Base-by-base conservation (phyloP, 1,140 invertebrate species). In the Diabrotica virgifera region DNA sequence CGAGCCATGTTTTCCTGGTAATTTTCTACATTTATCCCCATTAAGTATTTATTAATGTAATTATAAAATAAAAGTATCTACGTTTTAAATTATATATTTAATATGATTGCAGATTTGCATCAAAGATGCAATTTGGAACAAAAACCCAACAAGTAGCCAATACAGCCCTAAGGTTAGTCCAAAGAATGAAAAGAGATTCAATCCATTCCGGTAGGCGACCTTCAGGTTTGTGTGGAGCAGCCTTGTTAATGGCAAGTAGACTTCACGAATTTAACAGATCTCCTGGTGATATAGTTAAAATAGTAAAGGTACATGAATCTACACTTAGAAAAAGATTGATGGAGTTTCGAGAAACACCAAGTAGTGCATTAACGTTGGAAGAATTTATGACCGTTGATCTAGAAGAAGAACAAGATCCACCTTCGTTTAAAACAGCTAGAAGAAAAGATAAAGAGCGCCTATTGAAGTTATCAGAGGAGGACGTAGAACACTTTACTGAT, bases 351-450 rank as follows among this genome's bases (percentile, higher is more conserved):
- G 94, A 95, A 53, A 99, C 97, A 0, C 94, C 96, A 0, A 95
- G 94, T 0, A 91, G 91, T 75, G 84, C 84, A 0, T 80, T 99
- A 24, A 98, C 96, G 0, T 82, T 98, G 6, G 95, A 99, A 68
- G 96, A 99, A 82, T 99, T 99, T 77, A 94, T 97, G 89, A 92
- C 88, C 0, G 93, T 99, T 5, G 96, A 99, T 80, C 82, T 99
- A 59, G 96, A 98, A 77, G 94, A 97, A 72, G 95, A 97, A 75
- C 93, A 96, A 76, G 96, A 98, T 82, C 97, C 97, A 36, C 95
- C 95, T 0, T 91, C 93, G 0, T 99, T 96, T 76, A 96, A 93
- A 81, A 90, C 89, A 5, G 93, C 94, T 0, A 84, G 94, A 54
- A 89, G 90, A 77, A 93, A 93, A 74, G 92, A 95, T 76, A 89